These are phyloP conservation scores for Tethea ocularis DNA, from an alignment of 2,888 invertebrate genomes.

Conservation along the genomic window DNA sequence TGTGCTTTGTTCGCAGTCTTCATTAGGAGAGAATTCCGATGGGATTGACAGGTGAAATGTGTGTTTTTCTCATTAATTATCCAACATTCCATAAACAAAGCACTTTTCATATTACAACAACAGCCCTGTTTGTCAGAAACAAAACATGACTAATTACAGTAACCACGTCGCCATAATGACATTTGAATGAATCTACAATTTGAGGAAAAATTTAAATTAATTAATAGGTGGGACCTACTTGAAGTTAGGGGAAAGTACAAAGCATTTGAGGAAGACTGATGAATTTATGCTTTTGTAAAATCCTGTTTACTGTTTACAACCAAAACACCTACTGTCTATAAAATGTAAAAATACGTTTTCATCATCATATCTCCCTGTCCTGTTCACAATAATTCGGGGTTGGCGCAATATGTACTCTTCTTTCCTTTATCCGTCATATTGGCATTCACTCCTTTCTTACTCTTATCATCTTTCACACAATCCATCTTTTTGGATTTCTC, in stretches of 20 bases:
- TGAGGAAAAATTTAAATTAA: background rate
- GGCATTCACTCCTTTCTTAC: too few species aligned
- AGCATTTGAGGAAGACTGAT: background rate
- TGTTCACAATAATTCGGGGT: too few species aligned
- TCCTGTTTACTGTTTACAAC: too few species aligned
- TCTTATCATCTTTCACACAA: too few species aligned
- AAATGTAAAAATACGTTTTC: too few species aligned
- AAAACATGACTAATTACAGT: background rate
- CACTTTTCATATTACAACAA: too few species aligned
- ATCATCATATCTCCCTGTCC: too few species aligned
- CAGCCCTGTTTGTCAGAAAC: background rate
- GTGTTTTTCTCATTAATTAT: slow-evolving; percentile 13
- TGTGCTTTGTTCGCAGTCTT: slow-evolving; percentile 28
- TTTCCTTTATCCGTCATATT: too few species aligned
- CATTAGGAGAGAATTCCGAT: slow-evolving; percentile 27
- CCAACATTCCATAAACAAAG: background rate
- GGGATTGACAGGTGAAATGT: slow-evolving; percentile 27
- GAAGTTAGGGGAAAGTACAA: background rate
- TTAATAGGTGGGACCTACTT: background rate
- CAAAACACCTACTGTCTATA: background rate
- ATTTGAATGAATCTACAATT: background rate
- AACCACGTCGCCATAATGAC: background rate
- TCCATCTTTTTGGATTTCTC: too few species aligned
- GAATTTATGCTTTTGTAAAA: background rate
- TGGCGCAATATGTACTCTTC: too few species aligned